Evolutionary conservation across 2,888 invertebrate species (phyloP).

Genomic region (Corythucha ciliata): DNA sequence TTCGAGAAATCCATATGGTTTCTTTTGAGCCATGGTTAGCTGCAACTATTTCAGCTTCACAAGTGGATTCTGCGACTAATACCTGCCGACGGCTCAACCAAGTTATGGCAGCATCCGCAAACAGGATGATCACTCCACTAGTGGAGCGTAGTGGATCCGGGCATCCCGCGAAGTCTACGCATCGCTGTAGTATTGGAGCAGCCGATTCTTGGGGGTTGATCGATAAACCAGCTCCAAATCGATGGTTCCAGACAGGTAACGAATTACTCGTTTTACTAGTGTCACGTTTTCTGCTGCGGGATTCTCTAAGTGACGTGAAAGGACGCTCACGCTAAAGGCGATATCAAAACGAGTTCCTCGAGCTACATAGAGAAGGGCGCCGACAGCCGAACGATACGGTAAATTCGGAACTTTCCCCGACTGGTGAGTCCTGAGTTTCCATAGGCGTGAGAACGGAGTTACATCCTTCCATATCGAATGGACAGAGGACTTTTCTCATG

Average conservation of each 20-base stretch:
- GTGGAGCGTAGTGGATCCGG: constrained; percentile 11
- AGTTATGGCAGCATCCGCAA: constrained; percentile 6
- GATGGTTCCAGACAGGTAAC: constrained; percentile 13
- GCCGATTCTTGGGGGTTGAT: constrained; percentile 10
- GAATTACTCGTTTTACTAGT: constrained; percentile 4
- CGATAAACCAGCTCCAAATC: constrained; percentile 11
- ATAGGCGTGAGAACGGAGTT: constrained; percentile 2
- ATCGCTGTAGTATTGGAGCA: constrained; percentile 17
- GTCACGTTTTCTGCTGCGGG: constrained; percentile 6
- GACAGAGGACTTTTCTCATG: background rate
- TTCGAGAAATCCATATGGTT: constrained; percentile 36
- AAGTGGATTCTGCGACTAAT: constrained; percentile 13
- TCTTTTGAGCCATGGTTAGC: constrained; percentile 28
- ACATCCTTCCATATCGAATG: constrained; percentile 1
- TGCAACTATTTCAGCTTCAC: constrained; percentile 23
- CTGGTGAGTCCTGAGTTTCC: background rate
- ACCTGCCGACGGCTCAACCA: constrained; percentile 11
- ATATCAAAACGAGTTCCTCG: constrained; percentile 15
- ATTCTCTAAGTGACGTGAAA: constrained; percentile 10
- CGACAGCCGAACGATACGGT: constrained; percentile 14
- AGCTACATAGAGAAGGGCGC: constrained; percentile 11
- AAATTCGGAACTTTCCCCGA: constrained; percentile 15
- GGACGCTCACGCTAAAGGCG: constrained; percentile 10
- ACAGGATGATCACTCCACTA: constrained; percentile 12
- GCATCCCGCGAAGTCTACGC: constrained; percentile 19